A percentile compares a stretch with the other conserved stretches of the same genome.
phyloP scores from a whole-genome alignment of 2,113 vertebrate species.

The Climacteris rufus region DNA sequence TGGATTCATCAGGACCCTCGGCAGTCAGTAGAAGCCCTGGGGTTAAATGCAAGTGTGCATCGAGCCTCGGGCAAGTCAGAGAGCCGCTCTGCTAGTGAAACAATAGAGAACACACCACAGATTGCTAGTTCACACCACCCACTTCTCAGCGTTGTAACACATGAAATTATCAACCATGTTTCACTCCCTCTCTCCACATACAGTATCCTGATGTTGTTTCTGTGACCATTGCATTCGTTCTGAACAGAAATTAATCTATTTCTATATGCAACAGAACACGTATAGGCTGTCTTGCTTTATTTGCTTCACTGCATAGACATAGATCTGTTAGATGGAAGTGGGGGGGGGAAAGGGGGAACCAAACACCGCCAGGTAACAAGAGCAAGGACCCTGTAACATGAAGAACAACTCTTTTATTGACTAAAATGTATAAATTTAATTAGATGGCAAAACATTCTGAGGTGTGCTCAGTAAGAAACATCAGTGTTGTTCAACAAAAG shows the following conservation, averaged over 20 bases:
- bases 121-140: background rate
- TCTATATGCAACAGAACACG: background rate
- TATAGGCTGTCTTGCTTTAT: background rate
- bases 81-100: background rate
- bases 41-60: background rate
- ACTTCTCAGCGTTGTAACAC: background rate
- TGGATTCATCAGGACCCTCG: slow-evolving; percentile 17
- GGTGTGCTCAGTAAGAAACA: background rate
- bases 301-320: background rate
- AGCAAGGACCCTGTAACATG: background rate
- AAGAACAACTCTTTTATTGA: background rate
- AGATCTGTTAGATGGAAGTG: background rate
- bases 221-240: background rate
- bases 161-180: background rate
- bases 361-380: background rate
- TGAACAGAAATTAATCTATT: background rate
- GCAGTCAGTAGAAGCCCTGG: background rate
- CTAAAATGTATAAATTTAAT: background rate
- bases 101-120: background rate
- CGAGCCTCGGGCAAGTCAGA: background rate
- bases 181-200: background rate
- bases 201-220: background rate
- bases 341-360: background rate
- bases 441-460: background rate
- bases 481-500: background rate